A percentile compares a stretch with the other conserved stretches of the same genome.
These are phyloP conservation scores for Aspidiotus destructor DNA, from an alignment of 2,888 invertebrate species.

Conservation along the genomic window DNA sequence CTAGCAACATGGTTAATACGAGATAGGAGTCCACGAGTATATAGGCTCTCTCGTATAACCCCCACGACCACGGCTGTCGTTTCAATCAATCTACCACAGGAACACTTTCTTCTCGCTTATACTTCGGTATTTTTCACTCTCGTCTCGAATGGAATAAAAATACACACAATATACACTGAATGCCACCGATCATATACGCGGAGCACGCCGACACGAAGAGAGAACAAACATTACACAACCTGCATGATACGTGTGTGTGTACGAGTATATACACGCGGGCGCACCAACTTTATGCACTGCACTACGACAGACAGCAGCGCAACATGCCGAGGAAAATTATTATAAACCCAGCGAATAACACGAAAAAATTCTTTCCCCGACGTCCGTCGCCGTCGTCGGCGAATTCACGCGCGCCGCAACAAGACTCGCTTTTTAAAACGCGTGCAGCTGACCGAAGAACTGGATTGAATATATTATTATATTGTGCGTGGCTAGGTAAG, in stretches of 20 bases:
- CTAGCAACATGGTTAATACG: no score
- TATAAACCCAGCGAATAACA: neutral
- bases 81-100: no score
- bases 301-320: neutral
- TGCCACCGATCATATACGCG: no score
- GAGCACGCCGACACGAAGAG: neutral
- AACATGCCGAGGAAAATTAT: neutral
- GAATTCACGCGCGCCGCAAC: conserved; percentile 1
- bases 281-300: neutral
- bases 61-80: no score
- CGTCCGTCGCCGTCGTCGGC: neutral
- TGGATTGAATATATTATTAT: conserved; percentile 17
- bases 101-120: no score
- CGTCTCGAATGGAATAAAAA: no score
- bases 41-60: no score
- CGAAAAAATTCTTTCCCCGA: neutral
- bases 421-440: conserved; percentile 3
- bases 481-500: conserved; percentile 17
- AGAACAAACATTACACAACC: conserved; percentile 4
- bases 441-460: conserved; percentile 17
- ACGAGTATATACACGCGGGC: no score
- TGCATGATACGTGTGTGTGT: no score
- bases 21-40: no score
- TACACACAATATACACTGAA: no score
- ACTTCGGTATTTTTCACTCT: no score